phyloP scores from a whole-genome alignment of 2,113 vertebrate genomes.

The Thermophis baileyi region DNA sequence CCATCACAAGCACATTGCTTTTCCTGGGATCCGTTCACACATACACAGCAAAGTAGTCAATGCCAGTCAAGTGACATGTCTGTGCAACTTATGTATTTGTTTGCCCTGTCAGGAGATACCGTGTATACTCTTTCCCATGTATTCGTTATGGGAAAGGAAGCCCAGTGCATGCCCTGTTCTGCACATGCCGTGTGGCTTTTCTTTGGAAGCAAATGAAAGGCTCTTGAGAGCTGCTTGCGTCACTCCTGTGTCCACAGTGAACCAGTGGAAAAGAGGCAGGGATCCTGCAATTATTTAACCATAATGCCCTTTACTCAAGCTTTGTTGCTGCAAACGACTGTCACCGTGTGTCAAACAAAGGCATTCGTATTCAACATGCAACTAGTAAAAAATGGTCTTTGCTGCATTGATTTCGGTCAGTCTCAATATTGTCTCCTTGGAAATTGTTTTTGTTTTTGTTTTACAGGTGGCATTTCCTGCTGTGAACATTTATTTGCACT shows the following conservation, averaged over 20 bases:
- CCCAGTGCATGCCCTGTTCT: background rate
- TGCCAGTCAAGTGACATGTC: too few species aligned
- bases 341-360: constrained; percentile 33
- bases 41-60: background rate
- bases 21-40: background rate
- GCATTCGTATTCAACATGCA: constrained; percentile 61
- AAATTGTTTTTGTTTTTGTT: constrained; percentile 49
- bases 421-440: constrained; percentile 75
- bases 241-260: background rate
- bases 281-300: background rate
- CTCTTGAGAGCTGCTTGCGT: background rate
- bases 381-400: constrained; percentile 68
- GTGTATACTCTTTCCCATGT: background rate
- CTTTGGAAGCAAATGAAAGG: background rate
- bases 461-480: constrained; percentile 72
- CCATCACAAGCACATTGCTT: background rate
- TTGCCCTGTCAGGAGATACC: background rate
- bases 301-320: constrained; percentile 15
- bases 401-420: constrained; percentile 68
- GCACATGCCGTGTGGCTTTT: background rate
- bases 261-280: background rate
- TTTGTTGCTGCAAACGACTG: constrained; percentile 58
- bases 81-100: background rate
- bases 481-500: constrained; percentile 79
- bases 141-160: background rate